Percentiles rank a stretch among this genome's conserved stretches.
phyloP scores from a whole-genome alignment of 2,797 vertebrate genomes.

The Falco concolor region DNA sequence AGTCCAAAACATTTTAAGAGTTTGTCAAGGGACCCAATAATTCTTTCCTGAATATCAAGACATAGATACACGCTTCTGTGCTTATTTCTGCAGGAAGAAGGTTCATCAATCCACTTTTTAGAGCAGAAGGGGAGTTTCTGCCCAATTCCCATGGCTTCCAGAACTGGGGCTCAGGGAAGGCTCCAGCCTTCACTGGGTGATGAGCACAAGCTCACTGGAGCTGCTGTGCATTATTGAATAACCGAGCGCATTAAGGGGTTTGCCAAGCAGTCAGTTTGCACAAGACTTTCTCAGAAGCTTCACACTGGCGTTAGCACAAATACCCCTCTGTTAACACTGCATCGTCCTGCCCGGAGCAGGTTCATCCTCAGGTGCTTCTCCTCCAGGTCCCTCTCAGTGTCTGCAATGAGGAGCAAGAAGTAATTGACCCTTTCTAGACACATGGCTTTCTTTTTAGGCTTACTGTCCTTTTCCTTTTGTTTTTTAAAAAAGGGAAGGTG shows the following conservation, averaged over 20 bases:
- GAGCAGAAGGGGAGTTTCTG: neutral
- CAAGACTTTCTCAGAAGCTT: neutral
- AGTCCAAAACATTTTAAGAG: neutral
- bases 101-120: neutral
- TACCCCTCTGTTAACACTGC: too few species aligned
- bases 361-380: neutral
- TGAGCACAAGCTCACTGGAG: neutral
- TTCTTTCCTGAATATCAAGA: neutral
- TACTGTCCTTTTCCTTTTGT: neutral
- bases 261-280: neutral
- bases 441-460: neutral
- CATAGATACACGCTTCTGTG: neutral
- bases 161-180: neutral
- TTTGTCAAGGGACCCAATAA: neutral
- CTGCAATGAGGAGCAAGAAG: neutral
- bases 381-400: neutral
- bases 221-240: neutral
- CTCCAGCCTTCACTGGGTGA: neutral
- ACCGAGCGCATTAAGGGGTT: fast-evolving
- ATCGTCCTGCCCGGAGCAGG: neutral
- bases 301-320: too few species aligned
- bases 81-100: neutral
- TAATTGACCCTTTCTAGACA: neutral
- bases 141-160: neutral
- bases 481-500: neutral